Evolutionary conservation across 2,888 invertebrate species (phyloP).

Genomic region (Tetrapedia diversipes): DNA sequence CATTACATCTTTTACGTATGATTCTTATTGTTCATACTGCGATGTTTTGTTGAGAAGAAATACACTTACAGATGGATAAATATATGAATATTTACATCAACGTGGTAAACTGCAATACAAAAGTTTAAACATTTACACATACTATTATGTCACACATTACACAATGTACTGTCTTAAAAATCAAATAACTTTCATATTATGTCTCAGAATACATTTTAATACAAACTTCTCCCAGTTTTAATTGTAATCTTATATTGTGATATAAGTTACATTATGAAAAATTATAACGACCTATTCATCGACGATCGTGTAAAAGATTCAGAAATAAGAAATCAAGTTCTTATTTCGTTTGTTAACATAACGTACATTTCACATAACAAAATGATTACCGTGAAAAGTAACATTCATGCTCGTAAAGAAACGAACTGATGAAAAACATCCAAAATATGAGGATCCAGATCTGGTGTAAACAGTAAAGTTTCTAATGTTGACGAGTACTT

Average conservation of each 20-base stretch:
- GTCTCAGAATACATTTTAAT: not conserved
- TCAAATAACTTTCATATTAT: constrained; percentile 1
- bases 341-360: not conserved
- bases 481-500: constrained; percentile 98
- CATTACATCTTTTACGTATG: constrained; percentile 17
- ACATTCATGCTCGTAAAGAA: constrained; percentile 88
- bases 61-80: constrained; percentile 25
- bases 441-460: constrained; percentile 96
- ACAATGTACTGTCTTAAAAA: not conserved
- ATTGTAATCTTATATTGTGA: not conserved
- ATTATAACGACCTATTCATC: not conserved
- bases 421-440: constrained; percentile 99
- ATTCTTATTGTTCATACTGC: not conserved
- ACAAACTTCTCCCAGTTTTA: not conserved
- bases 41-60: not conserved
- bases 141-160: constrained; percentile 16
- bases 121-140: constrained; percentile 32
- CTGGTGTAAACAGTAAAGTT: constrained; percentile 97
- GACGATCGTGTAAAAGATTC: not conserved
- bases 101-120: constrained; percentile 16
- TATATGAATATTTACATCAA: constrained; percentile 49
- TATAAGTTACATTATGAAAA: not conserved
- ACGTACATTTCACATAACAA: constrained; percentile 11
- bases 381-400: constrained; percentile 15
- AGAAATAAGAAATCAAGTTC: not conserved